A percentile compares a stretch with the other conserved stretches of the same genome.
Conservation (phyloP, 2,797 vertebrate genomes). For the Rhinella marina region DNA sequence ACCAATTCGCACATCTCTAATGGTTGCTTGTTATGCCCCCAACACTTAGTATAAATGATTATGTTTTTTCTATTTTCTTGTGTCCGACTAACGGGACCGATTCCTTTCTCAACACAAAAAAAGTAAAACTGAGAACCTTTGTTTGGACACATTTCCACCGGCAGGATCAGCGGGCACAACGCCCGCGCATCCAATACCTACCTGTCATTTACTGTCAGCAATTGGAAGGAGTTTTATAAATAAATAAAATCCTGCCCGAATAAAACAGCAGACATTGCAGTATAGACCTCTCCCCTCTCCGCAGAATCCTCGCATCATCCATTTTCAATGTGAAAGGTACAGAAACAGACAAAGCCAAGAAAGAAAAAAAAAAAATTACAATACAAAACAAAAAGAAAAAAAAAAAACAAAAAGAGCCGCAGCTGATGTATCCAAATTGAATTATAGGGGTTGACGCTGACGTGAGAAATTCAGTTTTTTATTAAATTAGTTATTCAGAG, state of each 20-base stretch:
- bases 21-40: too few species aligned
- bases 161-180: neutral
- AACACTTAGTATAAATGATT: too few species aligned
- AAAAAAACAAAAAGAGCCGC: constrained; percentile 24
- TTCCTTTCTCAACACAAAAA: too few species aligned
- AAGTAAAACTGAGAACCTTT: too few species aligned
- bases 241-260: constrained; percentile 19
- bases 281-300: constrained; percentile 17
- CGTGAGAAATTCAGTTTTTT: constrained; percentile 56
- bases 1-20: too few species aligned
- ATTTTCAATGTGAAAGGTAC: constrained; percentile 62
- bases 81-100: too few species aligned
- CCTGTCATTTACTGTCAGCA: constrained; percentile 25
- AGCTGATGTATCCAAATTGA: constrained; percentile 60
- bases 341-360: constrained; percentile 49
- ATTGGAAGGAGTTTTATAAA: constrained; percentile 6
- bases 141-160: neutral
- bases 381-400: constrained; percentile 37
- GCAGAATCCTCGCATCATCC: constrained; percentile 55
- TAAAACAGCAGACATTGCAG: constrained; percentile 51
- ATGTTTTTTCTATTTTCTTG: too few species aligned
- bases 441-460: constrained; percentile 58
- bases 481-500: constrained; percentile 61
- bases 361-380: constrained; percentile 45
- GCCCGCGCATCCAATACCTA: neutral